These are phyloP conservation scores for Agrotis exclamationis DNA, from an alignment of 2,888 invertebrate species.

Conservation along the genomic window DNA sequence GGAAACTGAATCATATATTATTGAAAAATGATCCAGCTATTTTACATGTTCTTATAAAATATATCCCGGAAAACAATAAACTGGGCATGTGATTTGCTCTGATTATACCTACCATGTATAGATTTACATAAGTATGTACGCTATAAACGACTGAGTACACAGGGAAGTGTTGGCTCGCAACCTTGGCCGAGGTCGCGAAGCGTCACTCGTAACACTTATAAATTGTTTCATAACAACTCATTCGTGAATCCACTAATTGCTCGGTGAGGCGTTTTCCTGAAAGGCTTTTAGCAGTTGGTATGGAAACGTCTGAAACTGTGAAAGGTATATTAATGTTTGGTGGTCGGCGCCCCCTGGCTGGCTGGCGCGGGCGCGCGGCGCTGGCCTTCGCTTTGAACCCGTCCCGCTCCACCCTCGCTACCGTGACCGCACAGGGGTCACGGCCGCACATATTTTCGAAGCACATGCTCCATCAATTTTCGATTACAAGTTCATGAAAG, in stretches of 20 bases:
- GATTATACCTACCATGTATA: slow-evolving; percentile 65
- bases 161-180: slow-evolving; percentile 87
- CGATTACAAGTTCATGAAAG: slow-evolving; percentile 63
- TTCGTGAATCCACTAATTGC: slow-evolving; percentile 73
- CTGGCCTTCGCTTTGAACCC: slow-evolving; percentile 77
- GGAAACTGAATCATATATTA: slow-evolving; percentile 11
- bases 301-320: slow-evolving; percentile 70
- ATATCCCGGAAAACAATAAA: slow-evolving; percentile 72
- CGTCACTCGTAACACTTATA: slow-evolving; percentile 88
- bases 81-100: slow-evolving; percentile 69
- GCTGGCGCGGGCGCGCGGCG: slow-evolving; percentile 41
- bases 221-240: slow-evolving; percentile 85
- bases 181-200: slow-evolving; percentile 88
- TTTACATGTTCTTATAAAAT: slow-evolving; percentile 38
- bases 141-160: slow-evolving; percentile 85
- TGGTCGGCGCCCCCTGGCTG: slow-evolving; percentile 63
- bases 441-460: slow-evolving; percentile 84
- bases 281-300: slow-evolving; percentile 65
- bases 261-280: slow-evolving; percentile 62
- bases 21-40: slow-evolving; percentile 23
- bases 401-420: slow-evolving; percentile 69
- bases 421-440: slow-evolving; percentile 87
- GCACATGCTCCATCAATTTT: slow-evolving; percentile 75
- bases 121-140: slow-evolving; percentile 76
- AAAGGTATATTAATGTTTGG: slow-evolving; percentile 62